Conservation (phyloP, 2,797 vertebrate species). For the Pseudomugil gertrudae region DNA sequence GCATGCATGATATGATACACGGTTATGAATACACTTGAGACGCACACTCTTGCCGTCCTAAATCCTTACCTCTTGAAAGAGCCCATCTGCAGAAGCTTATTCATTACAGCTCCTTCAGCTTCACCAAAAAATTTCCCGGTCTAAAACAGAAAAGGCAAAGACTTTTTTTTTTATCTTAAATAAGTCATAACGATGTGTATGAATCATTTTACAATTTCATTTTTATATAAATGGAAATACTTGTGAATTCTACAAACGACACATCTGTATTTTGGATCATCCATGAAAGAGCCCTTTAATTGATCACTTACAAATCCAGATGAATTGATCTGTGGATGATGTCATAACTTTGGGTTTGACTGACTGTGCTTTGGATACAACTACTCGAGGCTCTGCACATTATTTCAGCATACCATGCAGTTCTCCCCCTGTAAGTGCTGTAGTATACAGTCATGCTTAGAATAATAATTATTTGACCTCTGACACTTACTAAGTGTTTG, state of each 20-base stretch:
- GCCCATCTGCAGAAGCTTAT: slow-evolving; percentile 93
- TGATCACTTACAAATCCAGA: neutral
- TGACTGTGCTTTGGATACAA: neutral
- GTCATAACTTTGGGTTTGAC: neutral
- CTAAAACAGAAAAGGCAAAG: slow-evolving; percentile 68
- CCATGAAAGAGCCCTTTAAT: neutral
- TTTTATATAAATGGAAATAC: neutral
- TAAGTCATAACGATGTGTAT: slow-evolving; percentile 5
- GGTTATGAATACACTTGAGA: neutral
- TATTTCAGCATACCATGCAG: neutral
- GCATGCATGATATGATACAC: slow-evolving; percentile 37
- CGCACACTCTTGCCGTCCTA: slow-evolving; percentile 23
- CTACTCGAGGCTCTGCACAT: neutral
- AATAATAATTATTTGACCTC: neutral
- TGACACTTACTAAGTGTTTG: neutral
- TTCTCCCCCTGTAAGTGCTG: neutral
- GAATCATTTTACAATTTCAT: neutral
- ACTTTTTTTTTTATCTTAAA: slow-evolving; percentile 4
- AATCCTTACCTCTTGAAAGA: slow-evolving; percentile 94
- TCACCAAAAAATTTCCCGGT: slow-evolving; percentile 96
- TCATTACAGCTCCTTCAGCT: slow-evolving; percentile 96
- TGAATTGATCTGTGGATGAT: neutral
- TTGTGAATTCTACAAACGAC: neutral
- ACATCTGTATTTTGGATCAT: neutral
- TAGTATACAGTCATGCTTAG: neutral